Evolutionary conservation across 1,140 invertebrate species (phyloP), one percentile per base, ranked within the genome.

Genomic region (Drosophila mojavensis): DNA sequence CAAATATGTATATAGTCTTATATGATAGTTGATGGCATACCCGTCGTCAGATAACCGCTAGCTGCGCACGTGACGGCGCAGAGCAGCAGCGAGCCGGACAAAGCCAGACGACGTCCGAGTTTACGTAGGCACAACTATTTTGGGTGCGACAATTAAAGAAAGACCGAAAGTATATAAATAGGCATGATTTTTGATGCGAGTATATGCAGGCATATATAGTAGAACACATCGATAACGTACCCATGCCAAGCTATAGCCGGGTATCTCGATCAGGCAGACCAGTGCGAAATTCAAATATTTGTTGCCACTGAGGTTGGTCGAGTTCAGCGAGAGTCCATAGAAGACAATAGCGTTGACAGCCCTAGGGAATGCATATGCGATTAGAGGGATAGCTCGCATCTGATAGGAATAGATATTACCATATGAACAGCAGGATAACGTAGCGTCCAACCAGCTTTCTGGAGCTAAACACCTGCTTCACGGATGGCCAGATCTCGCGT

Each of bases 301-400:
- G 82, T 95, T 94, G 11, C 95, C 95, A 72, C 94, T 94, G 43
- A 96, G 92, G 73, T 94, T 94, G 3, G 94, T 95, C 0, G 95
- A 94, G 79, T 96, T 96, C 17, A 96, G 92, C 0, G 95, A 95
- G 10, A 97, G 86, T 3, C 96, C 96, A 80, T 96, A 96, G 78
- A 95, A 97, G 2, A 96, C 94, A 62, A 96, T 94, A 5, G 94
- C 94, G 91, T 95, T 95, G 3, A 95, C 94, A 15, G 94, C 94
- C 95, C 95, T 96, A 62, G 93, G 93, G 64, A 92, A 55, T 30
- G 39, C 24, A 36, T 26, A 26, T 28, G 11, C 4, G 10, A 36
- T 17, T 20, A 6, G 4, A 20, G 13, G 5, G 24, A 2, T 5
- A 15, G 3, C 10, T 11, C 2, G 3, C 36, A 26, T 48, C 33